phyloP scores from a whole-genome alignment of 2,888 invertebrate genomes.

The Drosophila subquinaria region DNA sequence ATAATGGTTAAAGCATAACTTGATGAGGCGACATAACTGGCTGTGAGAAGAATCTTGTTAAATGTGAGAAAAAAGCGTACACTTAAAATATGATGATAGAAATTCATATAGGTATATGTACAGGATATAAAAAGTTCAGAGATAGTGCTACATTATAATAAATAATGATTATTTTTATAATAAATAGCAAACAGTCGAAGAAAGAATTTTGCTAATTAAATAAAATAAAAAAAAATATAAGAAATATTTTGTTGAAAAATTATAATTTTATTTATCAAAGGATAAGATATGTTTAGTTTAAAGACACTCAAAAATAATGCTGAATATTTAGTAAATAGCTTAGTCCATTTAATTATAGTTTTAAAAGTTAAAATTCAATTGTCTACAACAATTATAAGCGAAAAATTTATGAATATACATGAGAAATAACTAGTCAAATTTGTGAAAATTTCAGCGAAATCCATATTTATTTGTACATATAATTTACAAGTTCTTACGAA shows the following conservation, averaged over 20 bases:
- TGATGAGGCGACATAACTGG: slow-evolving; percentile 27
- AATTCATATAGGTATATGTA: background rate
- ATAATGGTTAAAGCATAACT: slow-evolving; percentile 23
- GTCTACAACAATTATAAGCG: slow-evolving; percentile 24
- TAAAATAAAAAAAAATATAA: background rate
- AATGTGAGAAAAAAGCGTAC: too few species aligned
- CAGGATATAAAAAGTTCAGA: background rate
- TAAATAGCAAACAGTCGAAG: too few species aligned
- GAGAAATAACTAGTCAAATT: too few species aligned
- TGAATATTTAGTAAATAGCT: background rate
- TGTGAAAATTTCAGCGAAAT: too few species aligned
- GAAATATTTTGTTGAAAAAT: background rate
- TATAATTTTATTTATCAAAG: too few species aligned
- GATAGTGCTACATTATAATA: too few species aligned
- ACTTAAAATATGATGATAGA: too few species aligned
- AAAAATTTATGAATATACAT: slow-evolving; percentile 3
- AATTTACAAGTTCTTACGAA: too few species aligned
- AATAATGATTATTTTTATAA: too few species aligned
- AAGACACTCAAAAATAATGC: background rate
- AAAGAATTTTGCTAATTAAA: too few species aligned
- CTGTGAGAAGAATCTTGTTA: slow-evolving; percentile 7
- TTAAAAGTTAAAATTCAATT: background rate
- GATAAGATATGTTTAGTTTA: background rate
- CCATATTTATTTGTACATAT: too few species aligned
- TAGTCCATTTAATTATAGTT: background rate